Base-by-base conservation (phyloP, 2,888 invertebrate genomes). In the Cephus pulcher region DNA sequence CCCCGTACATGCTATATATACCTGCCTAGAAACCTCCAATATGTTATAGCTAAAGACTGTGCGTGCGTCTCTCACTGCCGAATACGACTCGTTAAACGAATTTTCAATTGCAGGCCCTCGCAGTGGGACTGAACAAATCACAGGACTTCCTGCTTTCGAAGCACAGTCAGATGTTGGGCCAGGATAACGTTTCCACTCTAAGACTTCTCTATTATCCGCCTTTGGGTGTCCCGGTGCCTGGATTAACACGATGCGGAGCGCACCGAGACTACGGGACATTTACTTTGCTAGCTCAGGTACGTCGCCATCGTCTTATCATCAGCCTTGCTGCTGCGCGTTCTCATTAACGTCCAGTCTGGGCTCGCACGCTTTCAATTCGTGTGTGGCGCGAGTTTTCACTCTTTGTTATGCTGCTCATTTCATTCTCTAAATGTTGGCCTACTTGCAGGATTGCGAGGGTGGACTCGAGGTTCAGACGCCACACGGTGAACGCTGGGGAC, bases 221-320 rank as follows among this genome's bases (percentile, higher is more conserved):
- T 32, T 86, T 91, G 76, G 88, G 88, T 69, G 83, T 88, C 76
- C 88, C 89, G 15, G 89, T 86, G 75, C 88, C 92, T 81, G 93
- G 91, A 82, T 93, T 93, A 91, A 94, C 94, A 70, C 93, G 95
- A 69, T 95, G 95, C 88, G 95, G 95, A 1, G 94, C 95, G 1
- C 96, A 96, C 89, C 94, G 95, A 34, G 96, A 96, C 90, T 95
- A 95, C 83, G 96, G 96, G 82, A 95, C 96, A 75, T 95, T 96
- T 89, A 96, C 96, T 30, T 92, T 96, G 80, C 92, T 96, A 73
- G 94, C 95, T 69, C 93, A 93, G 89, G 90, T 90, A 85, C 75
- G 73, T 69, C 71, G 71, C 12, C 6, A 15, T 35, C 12, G 35
- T 35, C 35, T 35, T 35, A 35, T 12, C 35, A 0, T 35, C 35